Conservation (phyloP, 2,888 invertebrate genomes). For the Euzophera pinguis region DNA sequence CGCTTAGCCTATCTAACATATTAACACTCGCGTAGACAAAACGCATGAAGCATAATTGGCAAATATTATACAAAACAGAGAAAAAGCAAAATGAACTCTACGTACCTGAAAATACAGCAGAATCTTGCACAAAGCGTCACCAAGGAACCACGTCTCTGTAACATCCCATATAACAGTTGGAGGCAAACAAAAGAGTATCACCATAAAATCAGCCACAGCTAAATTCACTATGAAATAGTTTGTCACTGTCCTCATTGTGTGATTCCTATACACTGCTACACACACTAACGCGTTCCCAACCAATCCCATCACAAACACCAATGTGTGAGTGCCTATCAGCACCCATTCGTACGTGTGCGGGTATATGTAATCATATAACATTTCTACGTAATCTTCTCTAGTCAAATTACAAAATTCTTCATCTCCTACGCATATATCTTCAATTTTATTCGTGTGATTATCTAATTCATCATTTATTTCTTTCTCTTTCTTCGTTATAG, state of each 20-base stretch:
- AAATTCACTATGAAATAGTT: conserved; percentile 96
- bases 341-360: conserved; percentile 88
- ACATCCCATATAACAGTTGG: conserved; percentile 94
- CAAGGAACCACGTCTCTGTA: conserved; percentile 96
- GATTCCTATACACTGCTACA: conserved; percentile 91
- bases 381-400: conserved; percentile 79
- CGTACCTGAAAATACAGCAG: conserved; percentile 94
- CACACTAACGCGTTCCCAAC: conserved; percentile 94
- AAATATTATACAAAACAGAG: too few species aligned
- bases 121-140: conserved; percentile 89
- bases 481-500: background rate
- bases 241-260: conserved; percentile 93
- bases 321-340: conserved; percentile 85
- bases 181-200: conserved; percentile 92
- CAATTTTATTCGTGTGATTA: background rate
- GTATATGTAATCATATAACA: conserved; percentile 82
- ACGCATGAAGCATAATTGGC: too few species aligned
- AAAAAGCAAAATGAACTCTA: background rate
- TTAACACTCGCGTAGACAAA: too few species aligned
- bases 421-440: conserved; percentile 60
- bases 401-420: conserved; percentile 68
- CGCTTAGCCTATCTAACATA: too few species aligned
- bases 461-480: background rate
- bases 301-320: conserved; percentile 89
- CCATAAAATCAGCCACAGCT: conserved; percentile 92